Base-by-base conservation (phyloP, 1,140 invertebrate species). In the Brachionus koreanus region DNA sequence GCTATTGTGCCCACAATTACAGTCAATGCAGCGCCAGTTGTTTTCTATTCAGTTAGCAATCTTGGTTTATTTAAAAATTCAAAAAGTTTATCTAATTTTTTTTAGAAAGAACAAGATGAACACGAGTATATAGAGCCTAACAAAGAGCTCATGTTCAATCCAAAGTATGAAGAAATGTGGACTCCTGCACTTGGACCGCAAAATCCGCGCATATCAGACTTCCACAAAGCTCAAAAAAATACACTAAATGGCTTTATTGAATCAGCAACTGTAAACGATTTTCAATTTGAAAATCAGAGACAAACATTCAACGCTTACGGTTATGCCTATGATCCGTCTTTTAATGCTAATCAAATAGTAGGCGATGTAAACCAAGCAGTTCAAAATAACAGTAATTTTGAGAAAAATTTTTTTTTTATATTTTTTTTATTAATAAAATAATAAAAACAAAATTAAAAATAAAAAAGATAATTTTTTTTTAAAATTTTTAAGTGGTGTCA, bases 261-360 rank as follows among this genome's bases (percentile, higher is more conserved):
- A 87, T 91, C 93, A 84, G 95, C 96, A 4, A 94, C 98, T 88
- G 92, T 99, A 35, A 98, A 93, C 89, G 94, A 95, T 85, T 99
- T 98, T 89, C 94, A 98, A 85, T 99, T 99, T 91, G 97, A 99
- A 89, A 96, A 95, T 87, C 96, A 99, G 86, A 91, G 97, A 83
- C 90, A 95, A 86, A 98, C 96, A 10, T 99, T 99, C 83, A 86
- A 89, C 37, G 95, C 94, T 86, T 97, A 94, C 89, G 95, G 92
- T 92, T 88, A 86, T 86, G 84, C 29, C 77, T 37, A 61, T 83
- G 69, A 77, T 75, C 76, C 72, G 6, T 76, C 49, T 39, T 43
- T 65, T 52, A 10, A 63, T 43, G 23, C 82, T 13, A 82, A 83
- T 43, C 43, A 83, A 42, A 42, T 67, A 43, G n/a, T 83, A 75